Evolutionary conservation across 2,888 invertebrate species (phyloP).

Genomic region (Tachina lurida): DNA sequence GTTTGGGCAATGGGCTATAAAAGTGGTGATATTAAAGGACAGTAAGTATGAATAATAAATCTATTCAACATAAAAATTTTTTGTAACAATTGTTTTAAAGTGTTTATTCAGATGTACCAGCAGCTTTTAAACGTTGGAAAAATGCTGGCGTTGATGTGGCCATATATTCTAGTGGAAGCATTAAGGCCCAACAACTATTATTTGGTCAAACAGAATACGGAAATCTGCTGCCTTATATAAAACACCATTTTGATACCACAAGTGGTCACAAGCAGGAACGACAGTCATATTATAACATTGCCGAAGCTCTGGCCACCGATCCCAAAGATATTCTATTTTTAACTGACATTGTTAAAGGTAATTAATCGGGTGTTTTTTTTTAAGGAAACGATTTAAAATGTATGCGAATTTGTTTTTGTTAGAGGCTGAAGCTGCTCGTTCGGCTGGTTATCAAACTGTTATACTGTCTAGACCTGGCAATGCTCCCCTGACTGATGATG

Average conservation of each 20-base stretch:
- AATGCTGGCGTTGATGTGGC: slow-evolving; percentile 88
- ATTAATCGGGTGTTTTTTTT: neutral
- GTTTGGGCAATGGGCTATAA: slow-evolving; percentile 94
- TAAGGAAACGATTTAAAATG: neutral
- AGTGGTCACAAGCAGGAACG: slow-evolving; percentile 91
- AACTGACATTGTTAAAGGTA: slow-evolving; percentile 93
- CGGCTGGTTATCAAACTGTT: slow-evolving; percentile 88
- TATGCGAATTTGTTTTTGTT: slow-evolving; percentile 71
- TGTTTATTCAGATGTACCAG: slow-evolving; percentile 93
- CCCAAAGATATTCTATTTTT: slow-evolving; percentile 91
- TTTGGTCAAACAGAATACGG: slow-evolving; percentile 91
- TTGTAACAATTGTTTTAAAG: slow-evolving; percentile 83
- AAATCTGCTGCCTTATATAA: slow-evolving; percentile 88
- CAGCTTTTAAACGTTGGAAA: slow-evolving; percentile 89
- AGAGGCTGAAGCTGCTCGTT: slow-evolving; percentile 93
- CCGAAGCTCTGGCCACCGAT: slow-evolving; percentile 85
- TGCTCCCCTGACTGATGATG: slow-evolving; percentile 86
- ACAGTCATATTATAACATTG: slow-evolving; percentile 91
- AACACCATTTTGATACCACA: slow-evolving; percentile 93
- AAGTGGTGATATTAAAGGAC: slow-evolving; percentile 90
- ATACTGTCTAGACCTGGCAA: slow-evolving; percentile 92
- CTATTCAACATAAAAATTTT: neutral
- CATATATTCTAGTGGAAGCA: slow-evolving; percentile 96
- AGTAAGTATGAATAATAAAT: slow-evolving; percentile 87
- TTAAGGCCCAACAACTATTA: slow-evolving; percentile 94